A percentile compares a stretch with the other conserved stretches of the same genome.
Conservation (phyloP, 2,888 invertebrate species). For the Melanchra persicariae region DNA sequence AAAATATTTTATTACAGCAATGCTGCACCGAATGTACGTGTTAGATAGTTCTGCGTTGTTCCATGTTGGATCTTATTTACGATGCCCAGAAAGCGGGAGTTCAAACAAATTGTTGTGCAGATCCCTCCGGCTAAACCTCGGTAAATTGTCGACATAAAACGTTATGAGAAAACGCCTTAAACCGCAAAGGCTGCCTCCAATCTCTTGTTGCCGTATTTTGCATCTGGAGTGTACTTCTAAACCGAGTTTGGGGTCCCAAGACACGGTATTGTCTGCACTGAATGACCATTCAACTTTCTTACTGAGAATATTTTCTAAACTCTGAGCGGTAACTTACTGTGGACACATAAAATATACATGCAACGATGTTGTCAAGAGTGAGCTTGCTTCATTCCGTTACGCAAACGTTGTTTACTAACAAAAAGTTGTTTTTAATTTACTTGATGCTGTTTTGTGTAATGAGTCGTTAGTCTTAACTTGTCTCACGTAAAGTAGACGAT, state of each 20-base stretch:
- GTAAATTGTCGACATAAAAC: conserved; percentile 85
- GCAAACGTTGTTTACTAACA: conserved; percentile 38
- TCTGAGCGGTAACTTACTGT: conserved; percentile 50
- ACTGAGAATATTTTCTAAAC: conserved; percentile 62
- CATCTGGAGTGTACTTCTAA: conserved; percentile 75
- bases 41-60: conserved; percentile 69
- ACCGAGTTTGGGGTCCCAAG: conserved; percentile 67
- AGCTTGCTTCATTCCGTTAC: conserved; percentile 19
- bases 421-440: conserved; percentile 39
- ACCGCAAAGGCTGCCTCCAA: conserved; percentile 77
- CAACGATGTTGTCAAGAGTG: conserved; percentile 52
- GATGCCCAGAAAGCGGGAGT: conserved; percentile 73
- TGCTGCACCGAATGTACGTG: conserved; percentile 65
- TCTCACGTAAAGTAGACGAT: conserved; percentile 63
- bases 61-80: conserved; percentile 73
- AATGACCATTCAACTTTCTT: conserved; percentile 70
- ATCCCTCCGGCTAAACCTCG: conserved; percentile 79
- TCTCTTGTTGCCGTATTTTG: conserved; percentile 79
- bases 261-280: conserved; percentile 69
- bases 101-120: conserved; percentile 80
- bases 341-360: conserved; percentile 61
- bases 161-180: conserved; percentile 83
- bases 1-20: conserved; percentile 70
- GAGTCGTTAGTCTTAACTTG: conserved; percentile 11
- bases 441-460: conserved; percentile 24